Base-by-base conservation (phyloP, 2,797 vertebrate species). In the Acridotheres tristis region DNA sequence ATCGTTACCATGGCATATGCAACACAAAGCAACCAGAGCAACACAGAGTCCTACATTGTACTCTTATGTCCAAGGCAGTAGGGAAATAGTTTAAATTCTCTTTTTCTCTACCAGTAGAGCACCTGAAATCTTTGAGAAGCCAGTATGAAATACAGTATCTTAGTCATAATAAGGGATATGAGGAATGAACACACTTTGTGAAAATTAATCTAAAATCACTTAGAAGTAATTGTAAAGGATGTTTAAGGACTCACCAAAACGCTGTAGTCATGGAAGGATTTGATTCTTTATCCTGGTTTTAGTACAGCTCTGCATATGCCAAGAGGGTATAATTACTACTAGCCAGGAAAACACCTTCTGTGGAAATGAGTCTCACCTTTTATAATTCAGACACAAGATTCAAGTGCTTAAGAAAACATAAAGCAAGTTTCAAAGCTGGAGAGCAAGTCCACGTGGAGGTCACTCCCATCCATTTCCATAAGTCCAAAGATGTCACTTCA, bases 391-490 rank as follows among this genome's bases (percentile, higher is more conserved):
- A 38, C 18, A 89, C 7, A 61, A 87, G 34, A 58, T 17, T 78
- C 45, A 55, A 10, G 21, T 32, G 23, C 20, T 75, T 69, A 16
- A 67, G 61, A 43, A 74, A 61, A 1, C 8, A 77, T 30, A 84
- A 81, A 67, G 2, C 3, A 75, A 85, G 8, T 13, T 61, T 62
- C 54, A 61, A 84, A 86, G 21, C 15, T 50, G 50, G 81, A 55
- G 13, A 71, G 4, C 22, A 53, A 50, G 13, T 57, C 34, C 19
- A 7, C 30, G 38, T 25, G 10, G 21, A 87, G 27, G 22, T 63
- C 0, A 0, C 1, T 3, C 11, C 27, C 5, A 15, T 25, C 2
- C 3, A 29, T 13, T 47, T 54, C 12, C 18, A 26, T 19, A 63
- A 73, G 22, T 29, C 22, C 32, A 66, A 73, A 68, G 32, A 15